Conservation (phyloP, 2,888 invertebrate species). For the Myopa testacea region DNA sequence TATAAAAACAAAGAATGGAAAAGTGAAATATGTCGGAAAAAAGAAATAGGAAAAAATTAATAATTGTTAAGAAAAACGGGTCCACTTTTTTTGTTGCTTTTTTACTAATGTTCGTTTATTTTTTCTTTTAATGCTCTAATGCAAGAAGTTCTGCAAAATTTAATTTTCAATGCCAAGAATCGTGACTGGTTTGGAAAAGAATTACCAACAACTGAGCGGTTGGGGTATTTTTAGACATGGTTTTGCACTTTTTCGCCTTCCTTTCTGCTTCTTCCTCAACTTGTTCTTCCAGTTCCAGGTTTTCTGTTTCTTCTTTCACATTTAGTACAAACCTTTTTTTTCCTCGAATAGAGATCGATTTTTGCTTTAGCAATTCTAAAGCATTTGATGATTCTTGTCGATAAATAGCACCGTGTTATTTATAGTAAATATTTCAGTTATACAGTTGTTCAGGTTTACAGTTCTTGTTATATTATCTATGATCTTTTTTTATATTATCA, state of each 20-base stretch:
- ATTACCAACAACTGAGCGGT: not conserved
- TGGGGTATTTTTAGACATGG: not conserved
- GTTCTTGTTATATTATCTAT: not conserved
- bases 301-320: not conserved
- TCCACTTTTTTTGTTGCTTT: no score
- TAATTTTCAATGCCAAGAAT: slow-evolving; percentile 53
- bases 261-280: not conserved
- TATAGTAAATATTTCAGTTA: no score
- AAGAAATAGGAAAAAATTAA: slow-evolving; percentile 1
- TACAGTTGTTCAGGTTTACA: no score
- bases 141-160: slow-evolving; percentile 52
- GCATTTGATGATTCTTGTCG: no score
- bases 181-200: slow-evolving; percentile 42
- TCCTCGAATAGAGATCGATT: not conserved
- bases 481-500: not conserved
- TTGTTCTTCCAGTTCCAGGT: not conserved
- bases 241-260: not conserved
- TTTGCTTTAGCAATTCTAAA: no score
- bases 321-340: not conserved
- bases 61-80: slow-evolving; percentile 13
- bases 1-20: no score
- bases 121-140: not conserved
- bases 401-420: no score
- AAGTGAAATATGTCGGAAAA: slow-evolving; percentile 11
- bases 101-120: not conserved